Base-by-base conservation (phyloP, 1,140 invertebrate species). In the Lamellibrachia luymesi region DNA sequence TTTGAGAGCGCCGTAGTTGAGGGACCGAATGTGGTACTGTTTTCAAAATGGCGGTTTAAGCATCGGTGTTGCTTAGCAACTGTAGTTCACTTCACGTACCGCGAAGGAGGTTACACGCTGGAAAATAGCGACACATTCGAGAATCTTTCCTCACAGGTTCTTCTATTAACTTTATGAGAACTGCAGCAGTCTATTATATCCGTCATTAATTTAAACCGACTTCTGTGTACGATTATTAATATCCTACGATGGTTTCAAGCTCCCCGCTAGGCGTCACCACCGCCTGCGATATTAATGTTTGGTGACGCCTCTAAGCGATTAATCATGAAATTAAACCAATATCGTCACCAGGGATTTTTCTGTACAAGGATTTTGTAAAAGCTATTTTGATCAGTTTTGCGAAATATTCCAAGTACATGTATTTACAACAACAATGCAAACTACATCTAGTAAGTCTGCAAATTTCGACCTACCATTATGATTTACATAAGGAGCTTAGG, bases 41-140 rank as follows among this genome's bases (percentile, higher is more conserved):
- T 80, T 80, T 80, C 64, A 80, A 80, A 80, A 80, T 80, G 64
- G 64, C 64, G 64, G 64, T 80, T 80, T 80, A 80, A 80, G 64
- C 64, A 80, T 80, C 64, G 64, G 64, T 80, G 64, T 80, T 80
- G 64, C 64, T 80, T 80, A 80, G 64, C 64, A 80, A 80, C 64
- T 80, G 64, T 80, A 80, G 64, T 80, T 80, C 64, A 80, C 64
- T 80, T 80, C 64, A 2, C 64, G 64, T 80, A 10, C 8, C 13
- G 64, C 64, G 64, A 80, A 80, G 25, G 64, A 80, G 64, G 64
- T 80, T 22, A 80, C 7, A 80, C 64, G 4, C 64, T 17, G 25
- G 64, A 80, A 80, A 80, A 80, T 80, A 17, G 25, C 64, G 13
- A 80, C 13, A 8, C 25, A 80, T 80, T 80, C 64, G 64, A 80